Evolutionary conservation across 64 coral and sea anemone species (phyloP).

Genomic region (Montipora capricornis): DNA sequence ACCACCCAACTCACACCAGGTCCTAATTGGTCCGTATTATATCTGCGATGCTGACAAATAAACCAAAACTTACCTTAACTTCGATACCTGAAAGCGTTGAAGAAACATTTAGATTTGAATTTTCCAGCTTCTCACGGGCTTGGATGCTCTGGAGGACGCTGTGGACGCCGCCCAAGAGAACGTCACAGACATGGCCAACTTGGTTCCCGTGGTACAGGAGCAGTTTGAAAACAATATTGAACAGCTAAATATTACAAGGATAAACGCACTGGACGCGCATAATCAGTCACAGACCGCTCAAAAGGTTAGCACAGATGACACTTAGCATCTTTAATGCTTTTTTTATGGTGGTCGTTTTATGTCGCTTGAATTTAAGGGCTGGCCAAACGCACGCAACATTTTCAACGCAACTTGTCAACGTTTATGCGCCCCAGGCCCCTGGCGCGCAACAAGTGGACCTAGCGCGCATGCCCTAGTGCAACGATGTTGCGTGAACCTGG

Average conservation of each 20-base stretch:
- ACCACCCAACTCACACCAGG: no score
- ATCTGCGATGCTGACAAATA: no score
- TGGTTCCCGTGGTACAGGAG: constrained; percentile 62
- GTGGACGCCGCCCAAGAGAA: constrained; percentile 59
- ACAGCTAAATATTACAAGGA: constrained; percentile 49
- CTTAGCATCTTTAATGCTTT: no score
- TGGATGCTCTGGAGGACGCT: constrained; percentile 80
- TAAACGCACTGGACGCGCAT: constrained; percentile 47
- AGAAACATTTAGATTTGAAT: neutral
- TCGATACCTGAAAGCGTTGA: neutral
- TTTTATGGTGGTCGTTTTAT: neutral
- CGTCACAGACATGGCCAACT: constrained; percentile 40
- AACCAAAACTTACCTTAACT: neutral
- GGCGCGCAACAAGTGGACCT: no score
- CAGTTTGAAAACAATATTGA: constrained; percentile 68
- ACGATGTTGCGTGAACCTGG: no score
- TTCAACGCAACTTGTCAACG: no score
- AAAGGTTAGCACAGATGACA: constrained; percentile 41
- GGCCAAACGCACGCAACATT: no score
- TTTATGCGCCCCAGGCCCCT: no score
- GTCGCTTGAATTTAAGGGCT: no score
- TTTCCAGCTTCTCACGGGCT: constrained; percentile 43
- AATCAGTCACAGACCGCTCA: constrained; percentile 75
- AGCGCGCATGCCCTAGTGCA: no score
- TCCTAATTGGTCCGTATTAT: no score